Conservation (phyloP, 2,113 vertebrate species). For the Stegastes partitus region DNA sequence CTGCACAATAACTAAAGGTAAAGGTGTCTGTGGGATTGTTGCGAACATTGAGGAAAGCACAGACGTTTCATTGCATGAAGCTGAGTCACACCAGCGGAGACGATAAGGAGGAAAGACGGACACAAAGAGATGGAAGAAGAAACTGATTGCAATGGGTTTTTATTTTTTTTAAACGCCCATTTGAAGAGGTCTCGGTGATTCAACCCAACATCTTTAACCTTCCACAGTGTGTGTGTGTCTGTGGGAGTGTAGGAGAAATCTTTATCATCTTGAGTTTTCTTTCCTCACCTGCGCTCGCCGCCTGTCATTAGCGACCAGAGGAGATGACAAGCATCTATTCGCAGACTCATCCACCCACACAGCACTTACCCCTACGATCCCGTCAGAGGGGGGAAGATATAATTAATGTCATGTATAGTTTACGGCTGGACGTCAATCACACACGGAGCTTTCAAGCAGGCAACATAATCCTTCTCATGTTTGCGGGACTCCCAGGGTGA, state of each 20-base stretch:
- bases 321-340: conserved; percentile 46
- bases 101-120: neutral
- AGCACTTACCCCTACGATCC: conserved; percentile 24
- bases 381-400: conserved; percentile 14
- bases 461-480: conserved; percentile 40
- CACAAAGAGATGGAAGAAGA: neutral
- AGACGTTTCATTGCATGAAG: conserved; percentile 4
- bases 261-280: conserved; percentile 25
- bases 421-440: conserved; percentile 25
- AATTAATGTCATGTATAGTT: conserved; percentile 43
- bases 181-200: conserved; percentile 35
- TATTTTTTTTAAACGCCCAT: neutral
- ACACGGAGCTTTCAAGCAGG: conserved; percentile 39
- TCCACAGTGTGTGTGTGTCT: conserved; percentile 17
- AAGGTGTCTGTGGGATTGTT: conserved; percentile 14
- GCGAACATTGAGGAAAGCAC: conserved; percentile 9
- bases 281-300: conserved; percentile 38
- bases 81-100: neutral
- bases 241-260: conserved; percentile 24
- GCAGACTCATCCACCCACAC: conserved; percentile 40
- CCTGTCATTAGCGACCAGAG: conserved; percentile 44
- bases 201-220: conserved; percentile 31
- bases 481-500: conserved; percentile 35
- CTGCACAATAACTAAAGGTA: neutral
- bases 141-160: conserved; percentile 19